Percentiles rank a stretch among this genome's conserved stretches.
Conservation (phyloP, 1,140 invertebrate species). For the Thalassaphorura encarpata region DNA sequence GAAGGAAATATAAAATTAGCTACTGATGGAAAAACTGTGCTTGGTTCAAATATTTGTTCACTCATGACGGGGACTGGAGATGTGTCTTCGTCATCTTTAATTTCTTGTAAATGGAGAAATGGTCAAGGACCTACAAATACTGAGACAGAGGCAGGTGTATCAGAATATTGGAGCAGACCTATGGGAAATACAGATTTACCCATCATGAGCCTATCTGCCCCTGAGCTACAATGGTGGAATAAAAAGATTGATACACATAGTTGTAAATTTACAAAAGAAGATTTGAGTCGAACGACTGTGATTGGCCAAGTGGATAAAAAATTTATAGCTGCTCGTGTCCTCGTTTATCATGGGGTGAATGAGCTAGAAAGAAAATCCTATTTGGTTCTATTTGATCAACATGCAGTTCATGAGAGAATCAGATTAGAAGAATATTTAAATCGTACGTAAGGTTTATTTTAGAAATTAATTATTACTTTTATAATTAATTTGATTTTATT, state of each 20-base stretch:
- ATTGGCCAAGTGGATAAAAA: conserved; percentile 56
- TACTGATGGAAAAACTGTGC: not conserved
- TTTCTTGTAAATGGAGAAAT: no score
- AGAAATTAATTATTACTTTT: not conserved
- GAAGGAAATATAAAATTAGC: not conserved
- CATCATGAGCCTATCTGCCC: no score
- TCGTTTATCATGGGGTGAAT: conserved; percentile 15
- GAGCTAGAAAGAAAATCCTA: conserved; percentile 32
- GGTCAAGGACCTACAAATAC: no score
- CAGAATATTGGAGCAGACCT: no score
- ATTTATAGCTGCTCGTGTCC: conserved; percentile 49
- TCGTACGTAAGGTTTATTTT: conserved; percentile 34
- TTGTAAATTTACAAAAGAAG: conserved; percentile 20
- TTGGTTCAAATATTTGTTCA: no score
- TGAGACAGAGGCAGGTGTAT: no score
- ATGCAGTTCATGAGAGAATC: conserved; percentile 63
- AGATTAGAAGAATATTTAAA: conserved; percentile 47
- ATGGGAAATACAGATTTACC: no score
- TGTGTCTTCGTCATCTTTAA: no score
- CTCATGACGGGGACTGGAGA: no score
- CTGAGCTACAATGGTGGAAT: no score
- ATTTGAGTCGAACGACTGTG: conserved; percentile 37
- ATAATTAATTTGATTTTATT: not conserved
- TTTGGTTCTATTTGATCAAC: conserved; percentile 59
- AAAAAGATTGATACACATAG: no score